These are phyloP conservation scores for Cyrtorhinus lividipennis DNA, from an alignment of 1,140 invertebrate species.

Conservation along the genomic window DNA sequence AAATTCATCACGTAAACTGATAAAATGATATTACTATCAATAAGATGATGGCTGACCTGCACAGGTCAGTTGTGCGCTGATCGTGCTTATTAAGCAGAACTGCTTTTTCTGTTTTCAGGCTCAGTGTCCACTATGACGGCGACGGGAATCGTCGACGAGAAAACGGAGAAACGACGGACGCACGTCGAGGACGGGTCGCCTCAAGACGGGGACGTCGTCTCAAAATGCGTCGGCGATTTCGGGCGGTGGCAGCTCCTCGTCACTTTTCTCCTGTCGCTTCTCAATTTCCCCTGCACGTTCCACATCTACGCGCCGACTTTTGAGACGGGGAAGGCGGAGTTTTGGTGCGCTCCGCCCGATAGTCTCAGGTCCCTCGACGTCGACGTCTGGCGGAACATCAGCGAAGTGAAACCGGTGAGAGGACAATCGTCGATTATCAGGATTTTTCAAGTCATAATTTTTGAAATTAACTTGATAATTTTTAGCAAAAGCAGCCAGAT, in stretches of 20 bases:
- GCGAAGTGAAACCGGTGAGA: too few relatives aligned
- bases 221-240: constrained; percentile 47
- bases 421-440: neutral
- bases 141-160: neutral
- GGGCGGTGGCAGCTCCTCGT: constrained; percentile 50
- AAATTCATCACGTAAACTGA: too few relatives aligned
- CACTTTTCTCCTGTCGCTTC: constrained; percentile 31
- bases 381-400: neutral
- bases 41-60: too few relatives aligned
- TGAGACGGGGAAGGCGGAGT: constrained; percentile 40
- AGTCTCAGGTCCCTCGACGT: neutral
- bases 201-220: constrained; percentile 39
- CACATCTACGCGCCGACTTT: constrained; percentile 51
- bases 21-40: too few relatives aligned
- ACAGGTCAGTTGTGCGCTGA: too few relatives aligned
- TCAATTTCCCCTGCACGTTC: constrained; percentile 29
- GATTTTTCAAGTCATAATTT: too few relatives aligned
- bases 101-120: too few relatives aligned
- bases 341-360: constrained; percentile 40
- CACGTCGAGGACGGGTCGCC: neutral
- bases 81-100: too few relatives aligned
- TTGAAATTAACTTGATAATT: too few relatives aligned
- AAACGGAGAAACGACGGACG: neutral
- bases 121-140: neutral
- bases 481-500: constrained; percentile 17